These are phyloP conservation scores for Prosapia bicincta DNA, from an alignment of 2,888 invertebrate genomes.

Conservation along the genomic window DNA sequence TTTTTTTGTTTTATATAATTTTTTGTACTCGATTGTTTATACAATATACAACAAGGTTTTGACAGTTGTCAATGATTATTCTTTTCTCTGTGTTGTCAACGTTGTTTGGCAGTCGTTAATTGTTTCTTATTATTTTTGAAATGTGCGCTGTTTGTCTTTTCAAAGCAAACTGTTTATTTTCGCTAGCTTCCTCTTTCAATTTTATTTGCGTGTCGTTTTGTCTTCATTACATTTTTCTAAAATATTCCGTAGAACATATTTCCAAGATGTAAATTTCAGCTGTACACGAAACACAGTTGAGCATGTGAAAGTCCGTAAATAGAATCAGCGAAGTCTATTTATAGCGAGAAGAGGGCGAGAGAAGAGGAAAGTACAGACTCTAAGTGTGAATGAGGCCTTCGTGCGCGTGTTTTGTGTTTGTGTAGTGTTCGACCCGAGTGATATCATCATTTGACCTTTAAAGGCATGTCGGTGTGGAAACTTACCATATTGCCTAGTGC, in stretches of 20 bases:
- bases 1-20: no score
- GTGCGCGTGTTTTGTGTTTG: neutral
- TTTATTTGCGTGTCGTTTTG: no score
- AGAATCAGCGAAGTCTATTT: neutral
- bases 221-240: no score
- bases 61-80: no score
- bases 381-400: neutral
- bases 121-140: no score
- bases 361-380: neutral
- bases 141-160: no score
- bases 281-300: neutral
- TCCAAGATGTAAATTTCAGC: neutral
- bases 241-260: neutral
- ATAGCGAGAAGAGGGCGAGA: neutral
- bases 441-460: conserved; percentile 2
- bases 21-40: no score
- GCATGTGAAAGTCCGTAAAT: neutral
- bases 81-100: no score
- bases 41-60: no score
- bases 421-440: neutral
- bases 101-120: no score
- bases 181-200: no score
- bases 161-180: no score
- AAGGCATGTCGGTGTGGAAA: neutral
- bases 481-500: neutral